Conservation (phyloP, 2,888 invertebrate genomes). For the Scaeva pyrastri region DNA sequence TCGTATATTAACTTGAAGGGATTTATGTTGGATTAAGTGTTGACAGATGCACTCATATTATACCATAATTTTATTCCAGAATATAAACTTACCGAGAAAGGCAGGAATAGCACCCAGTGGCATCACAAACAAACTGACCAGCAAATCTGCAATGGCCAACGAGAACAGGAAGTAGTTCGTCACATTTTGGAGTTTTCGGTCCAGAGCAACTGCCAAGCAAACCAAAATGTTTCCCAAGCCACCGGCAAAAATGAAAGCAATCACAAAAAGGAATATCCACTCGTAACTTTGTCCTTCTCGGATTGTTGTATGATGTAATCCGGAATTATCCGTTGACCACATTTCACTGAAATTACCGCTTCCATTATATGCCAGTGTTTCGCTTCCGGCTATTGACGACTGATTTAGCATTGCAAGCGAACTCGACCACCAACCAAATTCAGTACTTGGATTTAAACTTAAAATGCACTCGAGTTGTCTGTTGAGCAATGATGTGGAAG, state of each 20-base stretch:
- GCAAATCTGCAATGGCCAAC: conserved; percentile 95
- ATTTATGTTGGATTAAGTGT: too few species aligned
- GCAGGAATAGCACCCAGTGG: conserved; percentile 97
- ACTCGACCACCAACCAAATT: conserved; percentile 62
- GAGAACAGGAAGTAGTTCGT: conserved; percentile 98
- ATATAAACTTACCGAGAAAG: conserved; percentile 92
- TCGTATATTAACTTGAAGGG: background rate
- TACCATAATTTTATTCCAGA: background rate
- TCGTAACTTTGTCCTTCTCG: conserved; percentile 85
- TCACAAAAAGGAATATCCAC: conserved; percentile 93
- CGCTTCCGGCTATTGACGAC: conserved; percentile 54
- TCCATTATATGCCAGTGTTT: conserved; percentile 52
- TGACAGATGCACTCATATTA: too few species aligned
- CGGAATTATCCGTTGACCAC: conserved; percentile 46
- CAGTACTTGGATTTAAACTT: conserved; percentile 55
- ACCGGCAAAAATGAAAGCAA: conserved; percentile 94
- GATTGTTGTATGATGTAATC: conserved; percentile 34
- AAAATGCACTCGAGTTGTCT: conserved; percentile 66
- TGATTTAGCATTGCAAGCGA: conserved; percentile 62
- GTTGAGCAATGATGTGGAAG: conserved; percentile 19
- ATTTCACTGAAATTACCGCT: conserved; percentile 52
- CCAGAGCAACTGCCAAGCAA: conserved; percentile 95
- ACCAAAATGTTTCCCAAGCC: conserved; percentile 96
- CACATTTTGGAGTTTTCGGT: conserved; percentile 95
- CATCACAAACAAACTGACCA: conserved; percentile 98